These are phyloP conservation scores for Scaptomyza caliginosa DNA, from an alignment of 2,888 invertebrate species.

Conservation along the genomic window DNA sequence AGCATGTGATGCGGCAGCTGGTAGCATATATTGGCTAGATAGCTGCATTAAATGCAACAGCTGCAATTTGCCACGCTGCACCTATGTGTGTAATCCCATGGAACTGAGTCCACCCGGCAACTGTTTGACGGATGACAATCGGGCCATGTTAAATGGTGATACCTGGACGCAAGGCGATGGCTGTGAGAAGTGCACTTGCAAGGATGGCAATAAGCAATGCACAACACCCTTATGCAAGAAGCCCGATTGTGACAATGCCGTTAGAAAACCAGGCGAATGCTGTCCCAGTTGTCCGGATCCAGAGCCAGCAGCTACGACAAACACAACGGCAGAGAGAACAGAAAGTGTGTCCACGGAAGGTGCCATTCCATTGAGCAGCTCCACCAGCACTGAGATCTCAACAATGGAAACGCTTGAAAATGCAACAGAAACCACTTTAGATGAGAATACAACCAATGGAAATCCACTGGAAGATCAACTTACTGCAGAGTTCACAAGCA, in stretches of 20 bases:
- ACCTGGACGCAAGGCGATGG: slow-evolving; percentile 69
- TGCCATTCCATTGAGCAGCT: slow-evolving; percentile 3
- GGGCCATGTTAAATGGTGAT: slow-evolving; percentile 61
- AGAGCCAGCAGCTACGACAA: neutral
- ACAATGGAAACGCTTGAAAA: neutral
- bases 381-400: slow-evolving; percentile 1
- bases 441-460: neutral
- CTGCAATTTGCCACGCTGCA: slow-evolving; percentile 29
- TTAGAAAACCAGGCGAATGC: slow-evolving; percentile 68
- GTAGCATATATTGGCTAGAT: slow-evolving; percentile 34
- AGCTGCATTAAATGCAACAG: slow-evolving; percentile 75
- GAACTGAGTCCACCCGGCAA: slow-evolving; percentile 27
- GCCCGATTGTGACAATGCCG: slow-evolving; percentile 66
- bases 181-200: slow-evolving; percentile 71
- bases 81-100: slow-evolving; percentile 14
- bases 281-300: slow-evolving; percentile 73
- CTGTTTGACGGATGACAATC: slow-evolving; percentile 41
- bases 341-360: slow-evolving; percentile 8
- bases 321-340: neutral
- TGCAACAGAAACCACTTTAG: neutral
- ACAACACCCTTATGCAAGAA: slow-evolving; percentile 56
- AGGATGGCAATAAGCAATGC: slow-evolving; percentile 65
- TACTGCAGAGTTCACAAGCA: neutral
- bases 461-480: neutral
- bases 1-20: slow-evolving; percentile 61